Base-by-base conservation (phyloP, 2,888 invertebrate genomes). In the Hypomecis atomaria region DNA sequence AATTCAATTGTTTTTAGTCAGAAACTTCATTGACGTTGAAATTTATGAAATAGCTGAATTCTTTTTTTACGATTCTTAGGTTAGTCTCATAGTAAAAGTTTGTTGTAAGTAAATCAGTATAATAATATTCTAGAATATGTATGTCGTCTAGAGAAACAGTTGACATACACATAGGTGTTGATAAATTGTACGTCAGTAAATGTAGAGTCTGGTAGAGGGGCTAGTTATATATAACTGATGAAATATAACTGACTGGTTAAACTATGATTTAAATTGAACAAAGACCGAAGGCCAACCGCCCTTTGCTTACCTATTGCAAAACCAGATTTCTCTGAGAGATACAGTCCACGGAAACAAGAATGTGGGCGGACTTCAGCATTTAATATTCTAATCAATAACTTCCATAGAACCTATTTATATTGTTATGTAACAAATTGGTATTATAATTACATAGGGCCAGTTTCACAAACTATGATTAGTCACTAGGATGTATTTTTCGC, bases 251-350 rank as follows among this genome's bases (percentile, higher is more conserved):
- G n/a, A 40, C 10, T 40, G 4, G 11, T 23, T 52, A 40, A 40
- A 52, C 40, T 33, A 23, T 42, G 40, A 33, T 52, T 59, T 9
- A 40, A 34, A n/a, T 37, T 53, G 9, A 45, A 54, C 50, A 62
- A 52, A 47, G 40, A 47, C 4, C 42, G 59, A 65, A 65, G 65
- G 65, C 56, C 33, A 53, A 43, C 65, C 33, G 60, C 60, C 60
- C 57, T 65, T 63, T 63, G 8, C 48, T 38, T 49, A n/a, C n/a
- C n/a, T n/a, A 38, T 63, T 63, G 49, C 43, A 5, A 54, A 59
- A 63, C 59, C 34, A 13, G 59, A 59, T 54, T 63, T 44, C 44
- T 55, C 54, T 34, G n/a, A 4, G 2, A 42, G 43, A 58, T 47
- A 8, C 50, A 34, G 37, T 40, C 45, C 44, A 43, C 37, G 36